These are phyloP conservation scores for Panagrolaimus sp. DNA, from an alignment of 1,140 invertebrate species.

Conservation along the genomic window DNA sequence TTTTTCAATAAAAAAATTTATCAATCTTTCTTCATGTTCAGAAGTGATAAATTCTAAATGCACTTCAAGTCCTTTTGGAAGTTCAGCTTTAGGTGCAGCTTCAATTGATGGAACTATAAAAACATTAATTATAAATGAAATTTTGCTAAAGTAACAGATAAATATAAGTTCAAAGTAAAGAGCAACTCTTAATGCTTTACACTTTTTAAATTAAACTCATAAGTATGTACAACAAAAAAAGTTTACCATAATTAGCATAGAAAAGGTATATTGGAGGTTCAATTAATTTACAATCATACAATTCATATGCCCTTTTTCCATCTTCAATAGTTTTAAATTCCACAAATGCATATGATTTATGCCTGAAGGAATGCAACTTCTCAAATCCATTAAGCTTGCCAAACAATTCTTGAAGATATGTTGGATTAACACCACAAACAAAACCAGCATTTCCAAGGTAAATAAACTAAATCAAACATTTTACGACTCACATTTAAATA, in stretches of 20 bases:
- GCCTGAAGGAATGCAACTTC: not conserved
- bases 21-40: constrained; percentile 1
- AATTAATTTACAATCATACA: not conserved
- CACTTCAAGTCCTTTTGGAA: not conserved
- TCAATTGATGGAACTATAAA: constrained; percentile 3
- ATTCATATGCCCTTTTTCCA: not conserved
- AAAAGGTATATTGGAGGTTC: no score
- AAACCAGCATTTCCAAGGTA: not conserved
- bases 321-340: not conserved
- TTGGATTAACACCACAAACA: not conserved
- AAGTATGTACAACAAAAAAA: no score
- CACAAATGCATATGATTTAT: constrained; percentile 8
- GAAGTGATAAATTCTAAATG: not conserved
- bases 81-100: not conserved
- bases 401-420: constrained; percentile 1
- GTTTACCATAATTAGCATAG: no score
- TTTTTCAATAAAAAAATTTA: constrained; percentile 17
- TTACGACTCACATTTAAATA: not conserved
- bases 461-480: not conserved
- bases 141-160: not conserved
- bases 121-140: not conserved
- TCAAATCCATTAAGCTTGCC: not conserved
- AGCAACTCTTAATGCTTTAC: no score
- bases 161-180: constrained; percentile 5
- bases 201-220: no score